phyloP scores from a whole-genome alignment of 2,888 invertebrate genomes.

The Xanthia icteritia region DNA sequence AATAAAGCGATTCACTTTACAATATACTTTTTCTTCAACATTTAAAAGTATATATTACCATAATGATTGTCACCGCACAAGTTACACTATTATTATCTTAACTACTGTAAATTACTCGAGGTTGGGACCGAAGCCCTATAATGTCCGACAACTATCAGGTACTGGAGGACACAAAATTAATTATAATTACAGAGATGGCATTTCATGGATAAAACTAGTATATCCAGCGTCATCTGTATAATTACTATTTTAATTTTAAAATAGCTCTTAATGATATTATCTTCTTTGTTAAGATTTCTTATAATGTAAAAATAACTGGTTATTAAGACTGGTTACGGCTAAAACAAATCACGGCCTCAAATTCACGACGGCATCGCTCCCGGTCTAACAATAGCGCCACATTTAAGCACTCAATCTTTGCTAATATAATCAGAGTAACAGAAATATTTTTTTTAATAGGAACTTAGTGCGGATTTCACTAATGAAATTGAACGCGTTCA shows the following conservation, averaged over 20 bases:
- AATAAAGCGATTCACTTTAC: conserved; percentile 46
- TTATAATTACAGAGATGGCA: conserved; percentile 27
- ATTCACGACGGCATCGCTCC: conserved; percentile 5
- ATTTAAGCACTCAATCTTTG: conserved; percentile 49
- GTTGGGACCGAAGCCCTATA: conserved; percentile 33
- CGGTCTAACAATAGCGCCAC: conserved; percentile 17
- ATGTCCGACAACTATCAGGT: conserved; percentile 19
- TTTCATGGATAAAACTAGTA: conserved; percentile 14
- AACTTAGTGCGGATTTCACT: too few relatives aligned
- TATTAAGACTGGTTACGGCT: neutral
- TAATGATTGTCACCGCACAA: conserved; percentile 48
- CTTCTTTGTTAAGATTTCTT: neutral
- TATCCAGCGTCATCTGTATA: neutral
- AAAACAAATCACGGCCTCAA: neutral
- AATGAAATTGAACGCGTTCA: too few relatives aligned
- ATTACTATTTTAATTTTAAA: conserved; percentile 6
- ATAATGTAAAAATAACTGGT: neutral
- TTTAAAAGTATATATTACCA: conserved; percentile 40
- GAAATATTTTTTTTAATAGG: neutral
- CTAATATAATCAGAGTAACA: neutral
- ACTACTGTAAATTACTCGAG: conserved; percentile 50
- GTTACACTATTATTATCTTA: conserved; percentile 47
- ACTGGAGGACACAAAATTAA: conserved; percentile 28
- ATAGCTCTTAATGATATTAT: conserved; percentile 11
- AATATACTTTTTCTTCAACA: conserved; percentile 20